Evolutionary conservation across 1,140 invertebrate genomes (phyloP).

Genomic region (Orchestia grillus): DNA sequence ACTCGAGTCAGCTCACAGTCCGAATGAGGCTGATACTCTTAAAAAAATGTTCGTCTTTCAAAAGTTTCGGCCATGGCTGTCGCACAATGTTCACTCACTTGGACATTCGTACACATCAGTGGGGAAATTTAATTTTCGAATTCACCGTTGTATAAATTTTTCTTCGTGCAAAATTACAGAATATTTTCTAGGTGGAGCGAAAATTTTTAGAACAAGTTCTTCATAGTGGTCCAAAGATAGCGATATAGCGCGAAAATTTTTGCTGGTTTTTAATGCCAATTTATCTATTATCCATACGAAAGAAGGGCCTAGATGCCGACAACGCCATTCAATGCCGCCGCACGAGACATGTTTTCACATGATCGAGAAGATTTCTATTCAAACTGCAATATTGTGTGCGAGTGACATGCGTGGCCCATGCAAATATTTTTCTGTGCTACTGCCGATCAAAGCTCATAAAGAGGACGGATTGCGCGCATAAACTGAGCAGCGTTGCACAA

Average conservation of each 20-base stretch:
- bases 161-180: neutral
- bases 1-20: neutral
- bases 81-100: too few species aligned
- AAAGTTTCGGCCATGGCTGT: too few species aligned
- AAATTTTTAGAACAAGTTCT: neutral
- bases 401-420: neutral
- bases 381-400: neutral
- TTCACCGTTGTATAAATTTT: neutral
- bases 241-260: neutral
- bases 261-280: neutral
- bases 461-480: neutral
- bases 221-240: neutral
- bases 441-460: neutral
- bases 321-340: neutral
- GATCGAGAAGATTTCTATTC: neutral
- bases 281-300: neutral
- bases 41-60: too few species aligned
- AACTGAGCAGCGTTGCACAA: neutral
- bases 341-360: neutral
- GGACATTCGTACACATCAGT: neutral
- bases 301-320: neutral
- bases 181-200: neutral
- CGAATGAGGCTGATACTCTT: neutral
- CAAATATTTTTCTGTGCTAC: neutral
- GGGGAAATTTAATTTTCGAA: neutral